phyloP scores from a whole-genome alignment of 2,888 invertebrate genomes.

The Heteromurus nitidus region DNA sequence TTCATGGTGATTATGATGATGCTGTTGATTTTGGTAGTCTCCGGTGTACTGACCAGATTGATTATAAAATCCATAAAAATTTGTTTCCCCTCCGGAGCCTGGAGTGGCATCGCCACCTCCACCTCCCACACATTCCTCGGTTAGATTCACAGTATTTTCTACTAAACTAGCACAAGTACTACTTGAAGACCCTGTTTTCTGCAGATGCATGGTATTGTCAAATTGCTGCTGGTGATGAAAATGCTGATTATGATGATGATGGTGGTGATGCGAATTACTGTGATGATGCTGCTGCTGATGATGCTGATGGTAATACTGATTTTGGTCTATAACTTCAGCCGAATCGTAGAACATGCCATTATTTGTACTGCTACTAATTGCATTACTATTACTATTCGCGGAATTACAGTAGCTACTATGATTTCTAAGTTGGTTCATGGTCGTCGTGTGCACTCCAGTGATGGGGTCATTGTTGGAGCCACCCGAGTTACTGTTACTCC shows the following conservation, averaged over 20 bases:
- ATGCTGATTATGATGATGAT: constrained; percentile 42
- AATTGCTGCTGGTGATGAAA: constrained; percentile 31
- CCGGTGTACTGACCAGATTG: constrained; percentile 59
- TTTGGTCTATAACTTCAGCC: constrained; percentile 45
- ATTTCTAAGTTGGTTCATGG: constrained; percentile 49
- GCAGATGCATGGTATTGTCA: constrained; percentile 1
- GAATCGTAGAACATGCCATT: constrained; percentile 59
- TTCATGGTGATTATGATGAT: constrained; percentile 50
- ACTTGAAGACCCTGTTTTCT: constrained; percentile 56
- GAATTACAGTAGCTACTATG: constrained; percentile 13
- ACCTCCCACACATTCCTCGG: constrained; percentile 19
- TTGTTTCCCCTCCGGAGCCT: constrained; percentile 33
- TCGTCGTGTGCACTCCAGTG: constrained; percentile 21
- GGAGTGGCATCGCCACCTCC: constrained; percentile 36
- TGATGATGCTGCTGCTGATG: constrained; percentile 59
- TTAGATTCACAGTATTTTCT: constrained; percentile 44
- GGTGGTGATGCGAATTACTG: constrained; percentile 37
- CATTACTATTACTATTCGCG: constrained; percentile 39
- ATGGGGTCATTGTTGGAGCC: constrained; percentile 9
- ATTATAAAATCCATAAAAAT: constrained; percentile 64
- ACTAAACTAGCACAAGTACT: constrained; percentile 51
- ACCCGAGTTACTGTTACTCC: constrained; percentile 26
- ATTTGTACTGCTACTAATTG: constrained; percentile 60
- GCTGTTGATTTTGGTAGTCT: constrained; percentile 52
- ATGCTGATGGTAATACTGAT: constrained; percentile 53